Evolutionary conservation across 2,113 vertebrate species (phyloP).

Genomic region (Anhinga anhinga): DNA sequence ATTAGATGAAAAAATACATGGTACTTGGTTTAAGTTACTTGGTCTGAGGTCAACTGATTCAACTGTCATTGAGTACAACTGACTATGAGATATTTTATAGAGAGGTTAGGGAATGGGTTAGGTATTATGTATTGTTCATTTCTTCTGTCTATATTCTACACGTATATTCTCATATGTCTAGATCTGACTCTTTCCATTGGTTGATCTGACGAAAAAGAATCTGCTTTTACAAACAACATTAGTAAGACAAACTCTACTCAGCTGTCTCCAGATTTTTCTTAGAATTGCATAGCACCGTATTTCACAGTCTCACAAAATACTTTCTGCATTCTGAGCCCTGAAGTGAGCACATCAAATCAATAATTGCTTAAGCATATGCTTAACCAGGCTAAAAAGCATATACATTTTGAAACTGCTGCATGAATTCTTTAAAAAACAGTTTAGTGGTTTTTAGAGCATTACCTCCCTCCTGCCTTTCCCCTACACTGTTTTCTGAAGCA

Average conservation of each 20-base stretch:
- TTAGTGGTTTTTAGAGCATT: neutral
- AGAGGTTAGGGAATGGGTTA: neutral
- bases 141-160: neutral
- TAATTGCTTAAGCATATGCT: conserved; percentile 51
- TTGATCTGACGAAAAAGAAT: neutral
- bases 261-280: neutral
- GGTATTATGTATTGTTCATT: neutral
- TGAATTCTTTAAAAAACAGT: conserved; percentile 16
- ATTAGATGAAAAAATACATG: neutral
- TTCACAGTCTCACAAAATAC: neutral
- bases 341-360: conserved; percentile 43
- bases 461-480: neutral
- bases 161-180: neutral
- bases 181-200: neutral
- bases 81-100: neutral
- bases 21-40: neutral
- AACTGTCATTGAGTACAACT: neutral
- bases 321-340: neutral
- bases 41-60: neutral
- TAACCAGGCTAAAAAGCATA: conserved; percentile 40
- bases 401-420: neutral
- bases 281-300: neutral
- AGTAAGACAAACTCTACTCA: neutral
- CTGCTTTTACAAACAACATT: neutral
- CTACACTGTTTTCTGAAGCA: neutral